phyloP scores from a whole-genome alignment of 1,140 invertebrate genomes.

The Polypedilum pembai region DNA sequence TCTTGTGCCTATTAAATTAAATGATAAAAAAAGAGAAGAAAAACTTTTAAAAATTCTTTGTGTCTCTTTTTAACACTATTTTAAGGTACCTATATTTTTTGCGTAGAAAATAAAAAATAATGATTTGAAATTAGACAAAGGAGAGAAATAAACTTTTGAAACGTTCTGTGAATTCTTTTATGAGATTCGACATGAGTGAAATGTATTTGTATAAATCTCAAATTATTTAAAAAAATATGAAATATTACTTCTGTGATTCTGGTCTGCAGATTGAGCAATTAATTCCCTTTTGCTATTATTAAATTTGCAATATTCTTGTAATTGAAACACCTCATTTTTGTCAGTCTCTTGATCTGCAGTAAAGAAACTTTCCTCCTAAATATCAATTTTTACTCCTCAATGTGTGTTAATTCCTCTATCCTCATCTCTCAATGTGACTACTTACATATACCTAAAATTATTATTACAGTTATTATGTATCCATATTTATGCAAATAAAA shows the following conservation, averaged over 20 bases:
- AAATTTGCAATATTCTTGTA: not conserved
- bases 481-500: no score
- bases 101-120: not conserved
- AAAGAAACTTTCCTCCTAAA: not conserved
- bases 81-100: not conserved
- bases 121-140: not conserved
- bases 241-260: not conserved
- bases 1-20: conserved; percentile 18
- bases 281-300: not conserved
- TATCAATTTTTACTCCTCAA: not conserved
- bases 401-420: conserved; percentile 11
- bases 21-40: not conserved
- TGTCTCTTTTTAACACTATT: not conserved
- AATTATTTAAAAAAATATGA: not conserved
- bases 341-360: not conserved
- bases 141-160: not conserved
- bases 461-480: no score
- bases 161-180: no score
- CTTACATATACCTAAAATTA: no score
- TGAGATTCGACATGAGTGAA: not conserved
- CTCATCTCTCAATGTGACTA: not conserved
- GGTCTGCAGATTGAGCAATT: not conserved
- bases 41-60: not conserved
- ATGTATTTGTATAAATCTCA: not conserved
- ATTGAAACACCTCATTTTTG: not conserved